Conservation (phyloP, 92 coral and sea anemone species). For the Parazoanthus atlanticus region DNA sequence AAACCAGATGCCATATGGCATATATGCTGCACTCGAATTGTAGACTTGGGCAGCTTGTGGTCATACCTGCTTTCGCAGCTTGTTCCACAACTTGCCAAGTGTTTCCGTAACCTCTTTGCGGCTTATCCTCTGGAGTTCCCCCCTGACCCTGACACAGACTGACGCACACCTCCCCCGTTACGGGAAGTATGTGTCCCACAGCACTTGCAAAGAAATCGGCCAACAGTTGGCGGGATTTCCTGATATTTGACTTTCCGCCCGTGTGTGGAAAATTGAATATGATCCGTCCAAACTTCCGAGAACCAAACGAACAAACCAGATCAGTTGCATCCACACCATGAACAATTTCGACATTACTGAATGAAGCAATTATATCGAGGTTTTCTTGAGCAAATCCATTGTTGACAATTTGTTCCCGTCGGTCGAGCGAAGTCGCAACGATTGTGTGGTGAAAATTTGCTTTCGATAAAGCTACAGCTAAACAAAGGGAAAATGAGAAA, state of each 20-base stretch:
- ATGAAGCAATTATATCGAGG: constrained; percentile 56
- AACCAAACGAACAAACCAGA: constrained; percentile 62
- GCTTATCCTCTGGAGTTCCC: constrained; percentile 87
- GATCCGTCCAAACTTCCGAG: constrained; percentile 71
- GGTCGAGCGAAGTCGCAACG: constrained; percentile 86
- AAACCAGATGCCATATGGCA: too few relatives aligned
- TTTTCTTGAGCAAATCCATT: constrained; percentile 76
- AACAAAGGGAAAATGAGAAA: constrained; percentile 88
- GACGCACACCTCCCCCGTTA: constrained; percentile 84
- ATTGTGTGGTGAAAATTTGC: constrained; percentile 47
- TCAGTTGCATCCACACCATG: constrained; percentile 92
- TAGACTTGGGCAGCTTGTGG: not conserved
- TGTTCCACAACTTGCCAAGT: constrained; percentile 95
- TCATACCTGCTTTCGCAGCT: constrained; percentile 90
- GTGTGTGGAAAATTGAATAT: constrained; percentile 95
- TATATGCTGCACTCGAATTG: too few relatives aligned
- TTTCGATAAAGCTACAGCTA: constrained; percentile 58
- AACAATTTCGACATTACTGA: constrained; percentile 63
- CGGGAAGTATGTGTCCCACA: constrained; percentile 58
- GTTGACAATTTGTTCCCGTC: constrained; percentile 58
- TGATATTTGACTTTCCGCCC: constrained; percentile 95
- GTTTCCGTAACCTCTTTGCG: constrained; percentile 85
- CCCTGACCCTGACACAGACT: constrained; percentile 98
- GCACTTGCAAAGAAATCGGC: constrained; percentile 88
- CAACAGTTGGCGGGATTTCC: constrained; percentile 77